These are phyloP conservation scores for Atethmia centrago DNA, from an alignment of 2,888 invertebrate species.

Conservation along the genomic window DNA sequence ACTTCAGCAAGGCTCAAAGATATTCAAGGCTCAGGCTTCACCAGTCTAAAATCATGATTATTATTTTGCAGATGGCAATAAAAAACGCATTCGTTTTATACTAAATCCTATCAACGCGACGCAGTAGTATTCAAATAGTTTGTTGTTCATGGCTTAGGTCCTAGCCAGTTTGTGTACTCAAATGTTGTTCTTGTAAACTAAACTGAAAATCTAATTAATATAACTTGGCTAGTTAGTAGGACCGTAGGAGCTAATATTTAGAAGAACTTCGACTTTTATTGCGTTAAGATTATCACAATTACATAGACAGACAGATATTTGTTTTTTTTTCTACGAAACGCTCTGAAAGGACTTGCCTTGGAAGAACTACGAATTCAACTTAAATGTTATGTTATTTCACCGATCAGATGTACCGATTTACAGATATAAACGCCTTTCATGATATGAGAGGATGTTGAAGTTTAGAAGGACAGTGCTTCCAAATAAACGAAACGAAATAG, in stretches of 20 bases:
- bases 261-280: too few species aligned
- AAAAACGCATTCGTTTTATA: not conserved
- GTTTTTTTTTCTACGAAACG: too few species aligned
- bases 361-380: too few species aligned
- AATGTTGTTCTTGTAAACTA: slow-evolving; percentile 13
- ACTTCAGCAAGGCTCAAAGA: not conserved
- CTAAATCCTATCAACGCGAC: not conserved
- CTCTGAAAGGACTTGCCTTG: too few species aligned
- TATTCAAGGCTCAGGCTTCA: not conserved
- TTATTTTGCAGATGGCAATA: not conserved
- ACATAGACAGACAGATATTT: too few species aligned
- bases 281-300: too few species aligned
- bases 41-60: not conserved
- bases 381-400: too few species aligned
- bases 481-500: too few species aligned
- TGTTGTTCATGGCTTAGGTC: slow-evolving; percentile 10
- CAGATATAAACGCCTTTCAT: too few species aligned
- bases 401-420: too few species aligned
- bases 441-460: too few species aligned
- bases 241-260: not conserved
- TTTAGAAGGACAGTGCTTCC: too few species aligned
- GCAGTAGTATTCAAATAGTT: slow-evolving; percentile 10
- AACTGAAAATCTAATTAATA: not conserved
- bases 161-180: slow-evolving; percentile 19
- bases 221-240: not conserved